Evolutionary conservation across 2,888 invertebrate species (phyloP), one percentile per base, ranked within the genome.

Genomic region (Leucophenga montana): DNA sequence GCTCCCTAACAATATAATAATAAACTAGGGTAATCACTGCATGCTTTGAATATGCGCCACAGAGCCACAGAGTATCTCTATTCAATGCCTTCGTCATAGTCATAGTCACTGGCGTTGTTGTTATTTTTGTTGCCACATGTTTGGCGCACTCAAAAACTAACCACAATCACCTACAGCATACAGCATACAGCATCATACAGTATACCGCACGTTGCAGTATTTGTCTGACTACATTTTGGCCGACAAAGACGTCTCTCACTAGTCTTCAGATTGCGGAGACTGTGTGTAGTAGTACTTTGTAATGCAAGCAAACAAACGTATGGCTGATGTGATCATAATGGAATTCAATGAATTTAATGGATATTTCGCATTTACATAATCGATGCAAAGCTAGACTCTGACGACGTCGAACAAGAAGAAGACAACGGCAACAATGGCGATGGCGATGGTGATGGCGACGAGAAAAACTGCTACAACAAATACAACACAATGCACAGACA

Each of bases 301-400:
- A 4, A 48, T n/a, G 48, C 14, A 14, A 5, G n/a, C 33, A 11
- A 13, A 13, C 39, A 50, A n/a, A 50, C 53, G 33, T 53, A 66
- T 18, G 18, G 72, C 54, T 73, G 76, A 77, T 71, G 75, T 69
- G 70, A 75, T 75, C 75, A 75, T 75, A 78, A 82, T 79, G 79
- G 78, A 80, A 83, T 81, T 84, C 84, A 82, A 82, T 84, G 85
- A 83, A 82, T 83, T 84, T 84, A 84, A 85, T 85, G 85, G 84
- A 80, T 80, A 79, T 83, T 82, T 82, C 76, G 68, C 79, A 83
- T 83, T 83, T 83, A 78, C 81, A 83, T 83, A 83, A 83, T 81
- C 80, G 82, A 79, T 74, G 75, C 72, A 73, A 71, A 70, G 71
- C 71, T 16, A 77, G 64, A 48, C 11, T 5, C 16, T 18, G 53